A percentile compares a stretch with the other conserved stretches of the same genome.
Evolutionary conservation across 1,140 invertebrate species (phyloP).

Genomic region (Euwallacea similis): DNA sequence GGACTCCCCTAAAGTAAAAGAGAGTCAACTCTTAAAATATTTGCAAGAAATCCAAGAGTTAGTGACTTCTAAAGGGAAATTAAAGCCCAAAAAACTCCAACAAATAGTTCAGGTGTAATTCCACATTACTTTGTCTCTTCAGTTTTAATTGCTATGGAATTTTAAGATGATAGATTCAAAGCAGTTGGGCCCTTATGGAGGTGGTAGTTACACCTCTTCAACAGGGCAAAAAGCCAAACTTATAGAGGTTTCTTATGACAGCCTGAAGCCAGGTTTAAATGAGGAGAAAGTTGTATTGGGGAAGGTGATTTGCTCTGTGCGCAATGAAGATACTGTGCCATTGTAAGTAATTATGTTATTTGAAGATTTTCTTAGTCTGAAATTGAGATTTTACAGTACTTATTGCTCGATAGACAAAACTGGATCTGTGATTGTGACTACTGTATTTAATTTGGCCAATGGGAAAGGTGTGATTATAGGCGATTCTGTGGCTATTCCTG

Average conservation of each 20-base stretch:
- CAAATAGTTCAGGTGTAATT: slow-evolving; percentile 55
- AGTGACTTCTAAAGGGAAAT: slow-evolving; percentile 69
- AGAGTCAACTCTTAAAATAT: slow-evolving; percentile 67
- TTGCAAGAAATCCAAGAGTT: slow-evolving; percentile 67
- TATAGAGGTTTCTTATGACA: slow-evolving; percentile 55
- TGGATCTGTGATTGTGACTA: slow-evolving; percentile 71
- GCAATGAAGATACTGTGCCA: slow-evolving; percentile 72
- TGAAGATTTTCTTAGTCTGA: not conserved
- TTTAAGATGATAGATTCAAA: slow-evolving; percentile 59
- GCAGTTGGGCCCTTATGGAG: slow-evolving; percentile 64
- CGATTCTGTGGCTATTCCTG: slow-evolving; percentile 79
- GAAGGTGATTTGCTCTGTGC: slow-evolving; percentile 79
- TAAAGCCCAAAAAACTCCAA: slow-evolving; percentile 70
- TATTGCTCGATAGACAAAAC: slow-evolving; percentile 79
- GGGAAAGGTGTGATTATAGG: slow-evolving; percentile 82
- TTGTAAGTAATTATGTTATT: slow-evolving; percentile 68
- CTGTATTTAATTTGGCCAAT: slow-evolving; percentile 80
- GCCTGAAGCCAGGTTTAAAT: slow-evolving; percentile 64
- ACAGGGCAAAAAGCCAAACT: slow-evolving; percentile 60
- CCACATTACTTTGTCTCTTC: too few relatives aligned
- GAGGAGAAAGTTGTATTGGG: slow-evolving; percentile 71
- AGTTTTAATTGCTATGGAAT: too few relatives aligned
- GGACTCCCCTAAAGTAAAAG: slow-evolving; percentile 65
- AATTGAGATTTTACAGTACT: slow-evolving; percentile 61
- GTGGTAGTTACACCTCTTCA: slow-evolving; percentile 60